Evolutionary conservation across 2,113 vertebrate species (phyloP).

Genomic region (Poeciliopsis occidentalis): DNA sequence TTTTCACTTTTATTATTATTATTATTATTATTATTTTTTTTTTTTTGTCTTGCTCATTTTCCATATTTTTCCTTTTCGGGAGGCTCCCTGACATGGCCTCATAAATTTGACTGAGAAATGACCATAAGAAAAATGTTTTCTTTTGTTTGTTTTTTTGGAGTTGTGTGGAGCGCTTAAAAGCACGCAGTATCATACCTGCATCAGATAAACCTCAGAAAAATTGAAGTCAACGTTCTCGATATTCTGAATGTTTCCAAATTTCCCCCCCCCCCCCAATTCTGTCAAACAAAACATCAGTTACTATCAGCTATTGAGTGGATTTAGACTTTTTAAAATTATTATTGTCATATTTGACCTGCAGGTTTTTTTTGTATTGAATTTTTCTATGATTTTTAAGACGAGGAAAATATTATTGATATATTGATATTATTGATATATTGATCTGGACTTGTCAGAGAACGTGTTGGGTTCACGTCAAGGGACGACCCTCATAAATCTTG

Average conservation of each 20-base stretch:
- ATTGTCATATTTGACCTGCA: neutral
- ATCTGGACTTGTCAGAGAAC: too few species aligned
- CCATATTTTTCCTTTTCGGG: constrained; percentile 41
- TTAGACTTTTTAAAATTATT: neutral
- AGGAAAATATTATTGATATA: too few species aligned
- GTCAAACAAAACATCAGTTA: neutral
- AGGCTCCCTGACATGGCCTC: constrained; percentile 51
- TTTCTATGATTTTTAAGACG: neutral
- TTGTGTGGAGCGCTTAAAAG: neutral
- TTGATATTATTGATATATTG: too few species aligned
- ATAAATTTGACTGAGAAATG: constrained; percentile 77
- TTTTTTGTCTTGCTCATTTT: constrained; percentile 31
- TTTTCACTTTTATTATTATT: constrained; percentile 12
- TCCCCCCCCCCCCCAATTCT: neutral
- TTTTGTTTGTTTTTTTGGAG: neutral
- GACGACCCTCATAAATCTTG: constrained; percentile 80
- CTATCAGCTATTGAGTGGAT: neutral
- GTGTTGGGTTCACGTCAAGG: neutral
- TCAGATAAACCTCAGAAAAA: neutral
- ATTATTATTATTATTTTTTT: constrained; percentile 15
- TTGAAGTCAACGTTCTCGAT: neutral
- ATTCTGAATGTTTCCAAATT: neutral
- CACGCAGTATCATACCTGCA: neutral
- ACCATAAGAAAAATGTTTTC: constrained; percentile 58
- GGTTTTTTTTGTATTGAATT: too few species aligned